Evolutionary conservation across 1,140 invertebrate genomes (phyloP).

Genomic region (Oscheius sp.): DNA sequence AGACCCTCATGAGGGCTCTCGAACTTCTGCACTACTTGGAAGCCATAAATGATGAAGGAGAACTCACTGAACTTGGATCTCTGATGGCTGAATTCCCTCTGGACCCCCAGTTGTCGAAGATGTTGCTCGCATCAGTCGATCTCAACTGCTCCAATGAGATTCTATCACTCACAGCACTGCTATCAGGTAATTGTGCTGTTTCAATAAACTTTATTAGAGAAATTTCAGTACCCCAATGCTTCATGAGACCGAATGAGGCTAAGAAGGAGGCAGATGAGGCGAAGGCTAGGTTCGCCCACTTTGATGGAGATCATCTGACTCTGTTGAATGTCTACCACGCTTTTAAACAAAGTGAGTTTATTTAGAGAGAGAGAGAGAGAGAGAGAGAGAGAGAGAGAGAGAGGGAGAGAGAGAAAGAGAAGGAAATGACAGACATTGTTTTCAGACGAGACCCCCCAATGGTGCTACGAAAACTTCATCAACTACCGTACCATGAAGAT

Average conservation of each 20-base stretch:
- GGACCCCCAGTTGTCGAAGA: constrained; percentile 95
- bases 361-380: no score
- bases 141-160: constrained; percentile 99
- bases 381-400: neutral
- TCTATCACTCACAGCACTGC: constrained; percentile 95
- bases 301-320: constrained; percentile 96
- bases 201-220: neutral
- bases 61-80: constrained; percentile 89
- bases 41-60: constrained; percentile 92
- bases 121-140: constrained; percentile 87
- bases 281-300: constrained; percentile 98
- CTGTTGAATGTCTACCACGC: constrained; percentile 93
- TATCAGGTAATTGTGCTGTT: constrained; percentile 75
- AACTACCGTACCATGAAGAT: constrained; percentile 96
- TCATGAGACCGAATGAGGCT: constrained; percentile 94
- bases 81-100: constrained; percentile 99
- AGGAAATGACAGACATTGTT: constrained; percentile 1
- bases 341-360: constrained; percentile 86
- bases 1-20: constrained; percentile 97
- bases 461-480: constrained; percentile 99
- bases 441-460: constrained; percentile 82
- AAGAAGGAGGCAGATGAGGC: constrained; percentile 98
- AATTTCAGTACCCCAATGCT: constrained; percentile 90
- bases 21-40: constrained; percentile 96
- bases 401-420: neutral